Evolutionary conservation across 2,113 vertebrate species (phyloP), one percentile per base, ranked within the genome.

Genomic region (Proterorhinus semilunaris): DNA sequence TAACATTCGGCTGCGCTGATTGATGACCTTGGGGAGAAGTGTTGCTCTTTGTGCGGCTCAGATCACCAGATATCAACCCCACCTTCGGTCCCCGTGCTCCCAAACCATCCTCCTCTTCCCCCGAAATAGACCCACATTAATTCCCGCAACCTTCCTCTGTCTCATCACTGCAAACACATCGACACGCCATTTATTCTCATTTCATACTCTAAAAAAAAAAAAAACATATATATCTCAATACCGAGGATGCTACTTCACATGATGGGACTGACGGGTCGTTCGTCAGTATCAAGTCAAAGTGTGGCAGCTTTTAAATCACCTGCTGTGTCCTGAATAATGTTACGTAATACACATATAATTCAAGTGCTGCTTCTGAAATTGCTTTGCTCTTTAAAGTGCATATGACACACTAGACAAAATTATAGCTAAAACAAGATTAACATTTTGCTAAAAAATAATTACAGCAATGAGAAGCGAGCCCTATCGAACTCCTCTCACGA

Each of bases 141-240:
- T 78, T 17, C 52, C 73, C 43, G 16, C 57, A 53, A 54, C 66
- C 55, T 58, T 50, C 55, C 27, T 62, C 51, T 13, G 21, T 27
- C 71, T 71, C 73, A 15, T 75, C 83, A 67, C 71, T 64, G 13
- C 53, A 74, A 75, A 63, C 69, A 68, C 82, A 50, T 67, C 81
- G 73, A 78, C 80, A 83, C 83, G 74, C 58, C 72, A 79, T 81
- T 81, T 72, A 71, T 86, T 81, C 65, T 76, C 74, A 83, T 81
- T 81, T 81, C 80, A 75, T 66, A 42, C 82, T 77, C 75, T 68
- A 52, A 49, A 45, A 57, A 75, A 58, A 58, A 27, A 36, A 3
- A 36, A 36, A 36, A 58, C 54, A 65, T 83, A 75, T 81, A 75
- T 80, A 64, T 79, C 58, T 68, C 77, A 76, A 62, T 59, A 63